phyloP scores from a whole-genome alignment of 2,888 invertebrate species.

The Bellardia bayeri region DNA sequence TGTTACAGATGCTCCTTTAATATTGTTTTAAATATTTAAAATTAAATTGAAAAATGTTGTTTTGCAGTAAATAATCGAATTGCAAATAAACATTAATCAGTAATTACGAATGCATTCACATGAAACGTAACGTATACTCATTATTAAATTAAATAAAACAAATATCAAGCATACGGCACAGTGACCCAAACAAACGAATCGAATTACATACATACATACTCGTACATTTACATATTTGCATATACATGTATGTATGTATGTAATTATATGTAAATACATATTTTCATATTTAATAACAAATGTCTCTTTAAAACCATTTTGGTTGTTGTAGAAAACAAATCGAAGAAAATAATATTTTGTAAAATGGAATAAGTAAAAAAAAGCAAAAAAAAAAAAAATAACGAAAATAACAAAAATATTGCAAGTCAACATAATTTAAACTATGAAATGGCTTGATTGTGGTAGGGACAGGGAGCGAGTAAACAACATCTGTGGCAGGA shows the following conservation, averaged over 20 bases:
- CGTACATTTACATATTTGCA: no score
- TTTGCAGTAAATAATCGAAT: no score
- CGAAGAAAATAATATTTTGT: neutral
- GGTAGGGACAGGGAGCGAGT: slow-evolving; percentile 1
- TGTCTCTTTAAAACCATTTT: neutral
- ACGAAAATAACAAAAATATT: slow-evolving; percentile 19
- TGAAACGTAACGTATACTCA: slow-evolving; percentile 1
- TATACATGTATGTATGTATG: neutral
- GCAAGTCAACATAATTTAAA: slow-evolving; percentile 56
- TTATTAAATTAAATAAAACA: slow-evolving; percentile 7
- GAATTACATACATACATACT: neutral
- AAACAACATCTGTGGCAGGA: slow-evolving; percentile 62
- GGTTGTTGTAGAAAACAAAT: slow-evolving; percentile 15
- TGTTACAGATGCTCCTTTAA: no score
- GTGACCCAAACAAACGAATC: neutral
- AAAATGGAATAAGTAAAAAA: slow-evolving; percentile 11
- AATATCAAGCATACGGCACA: slow-evolving; percentile 47
- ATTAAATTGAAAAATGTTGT: no score
- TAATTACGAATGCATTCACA: no score
- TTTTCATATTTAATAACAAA: neutral
- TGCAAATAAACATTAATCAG: no score
- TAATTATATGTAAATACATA: no score
- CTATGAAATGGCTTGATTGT: slow-evolving; percentile 25
- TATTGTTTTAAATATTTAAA: no score
- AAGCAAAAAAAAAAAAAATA: neutral